Evolutionary conservation across 2,113 vertebrate species (phyloP), one percentile per base, ranked within the genome.

Genomic region (Rallus limicola): DNA sequence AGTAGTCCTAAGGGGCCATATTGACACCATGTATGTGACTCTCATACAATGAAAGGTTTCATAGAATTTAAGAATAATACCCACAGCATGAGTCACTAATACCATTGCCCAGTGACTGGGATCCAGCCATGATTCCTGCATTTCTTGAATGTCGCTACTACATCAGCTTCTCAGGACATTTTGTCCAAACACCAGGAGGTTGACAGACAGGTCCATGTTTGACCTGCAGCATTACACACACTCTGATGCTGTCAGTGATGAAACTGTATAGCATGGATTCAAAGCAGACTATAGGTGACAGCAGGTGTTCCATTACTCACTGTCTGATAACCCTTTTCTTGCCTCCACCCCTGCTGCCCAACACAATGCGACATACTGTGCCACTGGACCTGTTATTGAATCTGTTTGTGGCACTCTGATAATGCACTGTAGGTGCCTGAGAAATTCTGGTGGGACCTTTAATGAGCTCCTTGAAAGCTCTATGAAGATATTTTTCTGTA

Each of bases 281-380:
- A 76, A 9, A 81, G 75, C 17, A n/a, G 87, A 74, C 95, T 84
- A n/a, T 96, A 96, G 93, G 95, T 94, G 96, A 97, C 88, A 95
- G 92, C 93, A 95, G 94, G 87, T 88, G 85, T 96, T 93, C 87
- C 48, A 84, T 97, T 96, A 93, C 81, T 97, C 91, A 96, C 95
- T 95, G 82, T 96, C 96, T 96, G 92, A 86, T 97, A 95, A 95
- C 85, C 77, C 81, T 96, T 97, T 97, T 94, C 91, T 95, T 85
- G 82, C 59, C 85, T 86, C 24, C 4, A 13, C 78, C 44, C 87
- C 86, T 55, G 75, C 86, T 88, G 89, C 64, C 88, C 87, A 91
- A 4, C 34, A 84, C 84, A 96, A 89, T 71, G 36, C 60, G 46
- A 25, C 55, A 33, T 52, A 56, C 28, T 33, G 19, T 90, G 81